These are phyloP conservation scores for Daphoenositta chrysoptera DNA, from an alignment of 2,113 vertebrate genomes.

Conservation along the genomic window DNA sequence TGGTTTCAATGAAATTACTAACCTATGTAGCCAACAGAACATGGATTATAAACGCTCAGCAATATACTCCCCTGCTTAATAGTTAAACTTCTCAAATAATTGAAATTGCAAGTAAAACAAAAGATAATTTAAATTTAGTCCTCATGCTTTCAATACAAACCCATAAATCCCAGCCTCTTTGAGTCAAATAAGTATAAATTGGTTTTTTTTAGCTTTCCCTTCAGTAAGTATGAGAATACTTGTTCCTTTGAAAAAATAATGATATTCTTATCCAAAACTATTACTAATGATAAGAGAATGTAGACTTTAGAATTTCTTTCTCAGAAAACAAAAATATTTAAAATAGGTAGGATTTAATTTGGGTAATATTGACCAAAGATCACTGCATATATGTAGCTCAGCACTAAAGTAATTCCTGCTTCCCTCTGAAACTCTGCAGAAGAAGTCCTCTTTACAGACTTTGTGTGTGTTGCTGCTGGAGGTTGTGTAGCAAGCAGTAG, in stretches of 20 bases:
- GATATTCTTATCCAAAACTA: background rate
- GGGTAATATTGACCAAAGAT: background rate
- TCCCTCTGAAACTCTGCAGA: background rate
- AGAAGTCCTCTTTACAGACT: background rate
- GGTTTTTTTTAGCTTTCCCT: background rate
- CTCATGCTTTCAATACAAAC: background rate
- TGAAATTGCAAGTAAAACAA: background rate
- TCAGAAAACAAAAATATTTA: background rate
- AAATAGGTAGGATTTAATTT: background rate
- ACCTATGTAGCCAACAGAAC: background rate
- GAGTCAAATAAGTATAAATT: background rate
- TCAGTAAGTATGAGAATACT: background rate
- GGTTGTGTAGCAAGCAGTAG: background rate
- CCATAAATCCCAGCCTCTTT: background rate
- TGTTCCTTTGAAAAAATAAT: background rate
- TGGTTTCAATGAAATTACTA: background rate
- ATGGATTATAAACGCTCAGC: background rate
- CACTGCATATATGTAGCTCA: background rate
- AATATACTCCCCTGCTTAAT: background rate
- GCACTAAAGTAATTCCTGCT: background rate
- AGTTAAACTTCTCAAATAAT: background rate
- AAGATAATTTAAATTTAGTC: background rate
- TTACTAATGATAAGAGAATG: slow-evolving; percentile 9
- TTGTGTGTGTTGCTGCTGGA: background rate
- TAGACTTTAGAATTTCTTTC: background rate